phyloP scores from a whole-genome alignment of 2,113 vertebrate genomes.

The Martes martes region DNA sequence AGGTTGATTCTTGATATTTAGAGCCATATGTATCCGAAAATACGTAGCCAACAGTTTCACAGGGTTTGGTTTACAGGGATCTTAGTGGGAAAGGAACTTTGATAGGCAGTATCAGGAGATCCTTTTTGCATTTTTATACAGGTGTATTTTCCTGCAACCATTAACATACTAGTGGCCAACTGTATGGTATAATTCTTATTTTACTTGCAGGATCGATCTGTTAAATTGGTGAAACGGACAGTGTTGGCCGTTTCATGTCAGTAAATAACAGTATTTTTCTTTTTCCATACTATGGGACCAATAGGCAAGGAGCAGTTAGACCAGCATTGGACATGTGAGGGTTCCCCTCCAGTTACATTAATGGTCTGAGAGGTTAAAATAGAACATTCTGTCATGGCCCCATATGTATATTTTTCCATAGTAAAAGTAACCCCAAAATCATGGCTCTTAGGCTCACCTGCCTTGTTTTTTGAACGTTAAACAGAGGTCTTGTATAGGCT shows the following conservation, averaged over 20 bases:
- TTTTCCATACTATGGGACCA: not conserved
- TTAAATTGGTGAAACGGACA: not conserved
- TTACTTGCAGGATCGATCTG: not conserved
- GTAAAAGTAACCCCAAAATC: not conserved
- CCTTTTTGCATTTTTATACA: not conserved
- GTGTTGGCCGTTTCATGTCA: not conserved
- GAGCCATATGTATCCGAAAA: not conserved
- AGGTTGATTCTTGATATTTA: not conserved
- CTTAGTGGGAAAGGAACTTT: not conserved
- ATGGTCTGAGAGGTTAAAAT: not conserved
- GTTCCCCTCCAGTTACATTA: not conserved
- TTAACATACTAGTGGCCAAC: not conserved
- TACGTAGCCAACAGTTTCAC: not conserved
- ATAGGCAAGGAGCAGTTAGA: not conserved
- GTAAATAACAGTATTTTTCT: not conserved
- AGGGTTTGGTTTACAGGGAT: not conserved
- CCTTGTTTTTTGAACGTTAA: not conserved
- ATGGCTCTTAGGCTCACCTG: not conserved
- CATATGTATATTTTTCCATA: not conserved
- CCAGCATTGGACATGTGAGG: not conserved
- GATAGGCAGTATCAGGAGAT: not conserved
- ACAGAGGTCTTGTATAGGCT: not conserved
- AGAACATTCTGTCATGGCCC: not conserved
- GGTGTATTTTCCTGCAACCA: not conserved
- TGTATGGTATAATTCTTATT: not conserved